Base-by-base conservation (phyloP, 2,888 invertebrate species). In the Prosopocoilus inquinatus region DNA sequence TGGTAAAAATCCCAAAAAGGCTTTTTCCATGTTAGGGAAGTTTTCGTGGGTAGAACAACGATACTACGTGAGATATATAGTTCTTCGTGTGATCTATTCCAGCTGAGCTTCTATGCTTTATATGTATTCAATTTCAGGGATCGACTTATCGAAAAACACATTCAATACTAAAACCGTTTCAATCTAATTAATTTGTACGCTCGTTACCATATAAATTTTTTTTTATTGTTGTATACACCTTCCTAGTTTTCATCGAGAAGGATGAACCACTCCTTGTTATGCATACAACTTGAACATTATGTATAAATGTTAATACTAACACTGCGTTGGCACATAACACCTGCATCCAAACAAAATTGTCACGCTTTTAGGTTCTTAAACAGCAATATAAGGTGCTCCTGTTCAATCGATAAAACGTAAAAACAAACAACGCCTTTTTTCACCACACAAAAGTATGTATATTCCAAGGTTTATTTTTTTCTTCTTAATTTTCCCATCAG, bases 281-380 rank as follows among this genome's bases (percentile, higher is more conserved):
- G 16, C 41, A 9, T 41, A 15, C 41, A 41, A 13, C 9, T 41
- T 16, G 13, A 41, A 41, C 9, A 16, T 41, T 41, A 15, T 41
- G 15, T 41, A 41, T 41, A 41, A 41, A 41, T 38, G 38, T 38
- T 38, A 38, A 38, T 41, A 16, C 41, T 41, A 15, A 41, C 41
- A 9, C 16, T 41, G 41, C 41, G 41, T 41, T 41, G 41, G 41
- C 41, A 41, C 41, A 41, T 11, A 15, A 46, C 20, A 46, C 34
- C 47, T 13, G 34, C 35, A 47, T 47, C n/a, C 33, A 47, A 47
- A 47, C 47, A 47, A 47, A 34, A 47, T 47, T 47, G 47, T 47
- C 47, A 47, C 47, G 47, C 33, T 34, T 34, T 47, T 47, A 34
- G 9, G n/a, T 46, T 46, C 28, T 46, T 41, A 15, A 41, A 41